phyloP scores from a whole-genome alignment of 2,113 vertebrate genomes.

The Sakesphorus luctuosus region DNA sequence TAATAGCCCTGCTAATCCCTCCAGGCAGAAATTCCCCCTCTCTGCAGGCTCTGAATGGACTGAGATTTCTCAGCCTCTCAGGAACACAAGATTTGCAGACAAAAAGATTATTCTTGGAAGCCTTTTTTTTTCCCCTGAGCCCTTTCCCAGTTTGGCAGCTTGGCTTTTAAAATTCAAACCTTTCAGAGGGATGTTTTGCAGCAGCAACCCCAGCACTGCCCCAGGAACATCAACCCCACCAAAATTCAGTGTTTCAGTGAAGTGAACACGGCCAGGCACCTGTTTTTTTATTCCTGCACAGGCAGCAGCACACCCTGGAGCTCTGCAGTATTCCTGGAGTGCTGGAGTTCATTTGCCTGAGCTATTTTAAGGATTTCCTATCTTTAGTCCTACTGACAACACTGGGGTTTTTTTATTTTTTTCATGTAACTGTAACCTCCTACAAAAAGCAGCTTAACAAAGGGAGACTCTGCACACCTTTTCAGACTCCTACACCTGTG shows the following conservation, averaged over 20 bases:
- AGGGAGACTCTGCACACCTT: not conserved
- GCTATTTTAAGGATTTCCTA: constrained; percentile 14
- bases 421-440: not conserved
- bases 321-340: not conserved
- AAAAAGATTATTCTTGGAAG: not conserved
- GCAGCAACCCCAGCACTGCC: not conserved
- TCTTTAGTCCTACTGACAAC: constrained; percentile 1
- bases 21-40: not conserved
- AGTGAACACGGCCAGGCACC: not conserved
- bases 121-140: not conserved
- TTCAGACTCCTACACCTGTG: not conserved
- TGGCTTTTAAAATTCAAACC: not conserved
- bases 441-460: not conserved
- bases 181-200: not conserved
- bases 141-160: not conserved
- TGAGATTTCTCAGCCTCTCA: not conserved
- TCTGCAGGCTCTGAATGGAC: rapidly evolving
- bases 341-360: not conserved
- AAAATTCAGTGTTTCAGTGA: rapidly evolving
- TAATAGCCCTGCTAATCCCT: not conserved
- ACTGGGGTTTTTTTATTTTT: not conserved
- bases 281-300: not conserved
- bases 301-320: not conserved
- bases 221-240: not conserved
- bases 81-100: not conserved